Evolutionary conservation across 2,797 vertebrate genomes (phyloP).

Genomic region (Thalassophryne amazonica): DNA sequence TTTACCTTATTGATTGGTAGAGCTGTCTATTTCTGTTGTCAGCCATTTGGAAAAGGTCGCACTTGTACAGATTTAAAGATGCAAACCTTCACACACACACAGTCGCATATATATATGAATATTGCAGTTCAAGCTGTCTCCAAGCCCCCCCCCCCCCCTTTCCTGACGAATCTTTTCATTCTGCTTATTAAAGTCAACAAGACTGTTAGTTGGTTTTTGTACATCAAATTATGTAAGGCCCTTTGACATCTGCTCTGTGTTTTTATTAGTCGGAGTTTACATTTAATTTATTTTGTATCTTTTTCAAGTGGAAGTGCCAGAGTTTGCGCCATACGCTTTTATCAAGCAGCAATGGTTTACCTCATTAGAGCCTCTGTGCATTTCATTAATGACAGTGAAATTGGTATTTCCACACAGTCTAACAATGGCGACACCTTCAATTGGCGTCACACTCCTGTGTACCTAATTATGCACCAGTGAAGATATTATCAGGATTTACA

Average conservation of each 20-base stretch:
- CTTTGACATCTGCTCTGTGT: slow-evolving; percentile 89
- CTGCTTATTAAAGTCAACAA: slow-evolving; percentile 81
- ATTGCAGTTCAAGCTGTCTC: background rate
- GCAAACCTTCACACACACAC: slow-evolving; percentile 1
- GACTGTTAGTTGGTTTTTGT: slow-evolving; percentile 76
- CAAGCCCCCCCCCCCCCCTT: slow-evolving; percentile 42
- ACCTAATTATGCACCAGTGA: slow-evolving; percentile 87
- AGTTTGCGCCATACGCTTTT: slow-evolving; percentile 89
- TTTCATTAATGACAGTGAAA: slow-evolving; percentile 99
- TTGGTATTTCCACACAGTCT: slow-evolving; percentile 96
- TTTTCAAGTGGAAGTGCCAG: slow-evolving; percentile 90
- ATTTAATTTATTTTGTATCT: slow-evolving; percentile 82
- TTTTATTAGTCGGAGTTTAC: slow-evolving; percentile 52
- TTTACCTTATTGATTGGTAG: slow-evolving; percentile 78
- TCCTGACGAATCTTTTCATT: slow-evolving; percentile 73
- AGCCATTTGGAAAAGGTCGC: slow-evolving; percentile 77
- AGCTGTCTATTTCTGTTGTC: slow-evolving; percentile 72
- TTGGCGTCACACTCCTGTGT: slow-evolving; percentile 95
- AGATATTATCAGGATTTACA: slow-evolving; percentile 59
- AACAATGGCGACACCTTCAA: slow-evolving; percentile 96
- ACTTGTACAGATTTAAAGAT: slow-evolving; percentile 22
- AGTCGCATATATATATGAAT: slow-evolving; percentile 3
- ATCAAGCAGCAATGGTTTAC: slow-evolving; percentile 96
- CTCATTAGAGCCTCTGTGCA: slow-evolving; percentile 96
- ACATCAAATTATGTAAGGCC: slow-evolving; percentile 86